Conservation (phyloP, 2,888 invertebrate species). For the Leptopilina syphax region DNA sequence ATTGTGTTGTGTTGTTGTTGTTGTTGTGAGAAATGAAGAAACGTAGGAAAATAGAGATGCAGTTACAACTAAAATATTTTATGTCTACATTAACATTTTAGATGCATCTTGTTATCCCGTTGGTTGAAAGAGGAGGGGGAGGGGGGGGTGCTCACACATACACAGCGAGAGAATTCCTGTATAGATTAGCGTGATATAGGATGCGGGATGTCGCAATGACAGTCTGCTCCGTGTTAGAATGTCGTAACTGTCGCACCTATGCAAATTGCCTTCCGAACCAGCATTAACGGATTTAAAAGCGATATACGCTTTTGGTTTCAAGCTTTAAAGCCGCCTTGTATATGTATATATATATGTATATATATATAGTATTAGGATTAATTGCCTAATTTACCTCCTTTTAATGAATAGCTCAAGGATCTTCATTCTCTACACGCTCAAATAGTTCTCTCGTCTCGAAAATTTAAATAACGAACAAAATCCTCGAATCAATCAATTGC, state of each 20-base stretch:
- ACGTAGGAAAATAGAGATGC: neutral
- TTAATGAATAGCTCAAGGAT: constrained; percentile 33
- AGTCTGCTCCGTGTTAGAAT: constrained; percentile 52
- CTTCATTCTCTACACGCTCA: constrained; percentile 32
- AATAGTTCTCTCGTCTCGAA: constrained; percentile 4
- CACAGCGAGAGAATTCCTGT: constrained; percentile 22
- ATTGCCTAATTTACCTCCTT: constrained; percentile 64
- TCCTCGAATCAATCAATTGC: constrained; percentile 4
- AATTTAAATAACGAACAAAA: constrained; percentile 21
- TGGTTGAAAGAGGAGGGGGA: neutral
- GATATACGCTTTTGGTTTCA: constrained; percentile 66
- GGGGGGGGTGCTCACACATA: neutral
- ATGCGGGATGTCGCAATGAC: constrained; percentile 51
- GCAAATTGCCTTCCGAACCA: constrained; percentile 69
- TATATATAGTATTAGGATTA: constrained; percentile 64
- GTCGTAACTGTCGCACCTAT: constrained; percentile 65
- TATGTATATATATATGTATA: constrained; percentile 1
- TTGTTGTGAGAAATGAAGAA: constrained; percentile 21
- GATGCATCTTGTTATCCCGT: constrained; percentile 29
- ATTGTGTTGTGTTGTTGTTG: neutral
- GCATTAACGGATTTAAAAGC: constrained; percentile 74
- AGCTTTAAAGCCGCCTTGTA: constrained; percentile 58
- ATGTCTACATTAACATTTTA: constrained; percentile 31
- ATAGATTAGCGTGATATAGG: constrained; percentile 35
- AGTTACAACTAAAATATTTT: constrained; percentile 23